These are phyloP conservation scores for Orussus abietinus DNA, from an alignment of 1,140 invertebrate genomes.

Conservation along the genomic window DNA sequence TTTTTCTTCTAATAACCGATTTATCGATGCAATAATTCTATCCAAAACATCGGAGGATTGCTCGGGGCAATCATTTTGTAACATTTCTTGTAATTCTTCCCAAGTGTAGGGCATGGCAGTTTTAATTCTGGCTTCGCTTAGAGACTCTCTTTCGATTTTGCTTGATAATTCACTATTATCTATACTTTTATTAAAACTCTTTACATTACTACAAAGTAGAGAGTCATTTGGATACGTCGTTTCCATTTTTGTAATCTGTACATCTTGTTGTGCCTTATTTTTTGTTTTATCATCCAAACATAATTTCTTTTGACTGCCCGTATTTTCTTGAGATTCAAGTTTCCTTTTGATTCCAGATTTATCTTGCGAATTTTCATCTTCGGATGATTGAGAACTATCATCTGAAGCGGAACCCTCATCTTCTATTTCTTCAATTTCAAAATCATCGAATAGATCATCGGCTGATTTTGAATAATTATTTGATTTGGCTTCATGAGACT, in stretches of 20 bases:
- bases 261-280: conserved; percentile 14
- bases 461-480: conserved; percentile 59
- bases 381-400: conserved; percentile 16
- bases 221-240: conserved; percentile 5
- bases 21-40: conserved; percentile 81
- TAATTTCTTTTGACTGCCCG: conserved; percentile 22
- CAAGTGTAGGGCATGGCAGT: conserved; percentile 68
- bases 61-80: conserved; percentile 58
- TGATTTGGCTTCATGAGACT: conserved; percentile 40
- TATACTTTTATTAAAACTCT: conserved; percentile 19
- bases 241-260: conserved; percentile 5
- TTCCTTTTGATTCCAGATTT: conserved; percentile 4
- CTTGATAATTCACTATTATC: conserved; percentile 28
- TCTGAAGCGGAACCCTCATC: conserved; percentile 52
- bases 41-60: conserved; percentile 71
- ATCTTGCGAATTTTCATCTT: conserved; percentile 5
- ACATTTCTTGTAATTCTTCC: conserved; percentile 63
- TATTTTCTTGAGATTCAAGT: conserved; percentile 2
- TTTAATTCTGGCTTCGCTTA: conserved; percentile 28
- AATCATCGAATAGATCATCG: conserved; percentile 79
- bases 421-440: conserved; percentile 53
- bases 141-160: conserved; percentile 36
- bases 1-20: conserved; percentile 68
- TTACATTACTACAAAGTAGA: no score
- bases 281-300: conserved; percentile 23